Percentiles rank a stretch among this genome's conserved stretches.
Conservation (phyloP, 1,140 invertebrate species). For the Odontomachus brunneus region DNA sequence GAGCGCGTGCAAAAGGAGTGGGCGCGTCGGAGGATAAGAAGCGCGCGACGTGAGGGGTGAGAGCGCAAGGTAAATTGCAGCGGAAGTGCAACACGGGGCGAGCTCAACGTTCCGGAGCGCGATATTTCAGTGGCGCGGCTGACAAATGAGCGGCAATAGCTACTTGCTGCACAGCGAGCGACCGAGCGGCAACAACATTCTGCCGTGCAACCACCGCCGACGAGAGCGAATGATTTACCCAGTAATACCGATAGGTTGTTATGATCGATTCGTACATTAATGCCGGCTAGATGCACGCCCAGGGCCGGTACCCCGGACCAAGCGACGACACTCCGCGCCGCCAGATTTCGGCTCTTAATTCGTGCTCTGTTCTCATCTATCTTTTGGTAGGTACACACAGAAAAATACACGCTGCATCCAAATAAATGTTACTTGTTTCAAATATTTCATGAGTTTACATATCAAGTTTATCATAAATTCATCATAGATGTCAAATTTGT, state of each 20-base stretch:
- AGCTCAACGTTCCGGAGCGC: constrained; percentile 64
- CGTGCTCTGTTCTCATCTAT: too few species aligned
- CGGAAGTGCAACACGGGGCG: constrained; percentile 46
- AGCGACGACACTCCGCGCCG: neutral
- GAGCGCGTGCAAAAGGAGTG: neutral
- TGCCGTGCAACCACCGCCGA: constrained; percentile 43
- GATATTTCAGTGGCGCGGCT: constrained; percentile 73
- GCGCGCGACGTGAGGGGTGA: constrained; percentile 9
- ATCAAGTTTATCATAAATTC: too few species aligned
- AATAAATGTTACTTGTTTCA: too few species aligned
- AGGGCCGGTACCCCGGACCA: constrained; percentile 28
- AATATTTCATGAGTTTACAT: too few species aligned
- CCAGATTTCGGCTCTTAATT: too few species aligned
- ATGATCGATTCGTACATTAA: constrained; percentile 75
- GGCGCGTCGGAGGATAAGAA: constrained; percentile 20
- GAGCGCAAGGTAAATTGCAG: constrained; percentile 44
- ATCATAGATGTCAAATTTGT: too few species aligned
- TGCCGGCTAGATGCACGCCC: constrained; percentile 58
- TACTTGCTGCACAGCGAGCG: constrained; percentile 70
- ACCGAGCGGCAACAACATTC: constrained; percentile 68
- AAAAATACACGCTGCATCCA: too few species aligned
- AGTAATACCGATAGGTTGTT: constrained; percentile 71
- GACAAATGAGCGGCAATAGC: constrained; percentile 77
- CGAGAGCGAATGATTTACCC: constrained; percentile 72
- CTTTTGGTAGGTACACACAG: too few species aligned